Evolutionary conservation across 2,113 vertebrate species (phyloP).

Genomic region (Eulacestoma nigropectus): DNA sequence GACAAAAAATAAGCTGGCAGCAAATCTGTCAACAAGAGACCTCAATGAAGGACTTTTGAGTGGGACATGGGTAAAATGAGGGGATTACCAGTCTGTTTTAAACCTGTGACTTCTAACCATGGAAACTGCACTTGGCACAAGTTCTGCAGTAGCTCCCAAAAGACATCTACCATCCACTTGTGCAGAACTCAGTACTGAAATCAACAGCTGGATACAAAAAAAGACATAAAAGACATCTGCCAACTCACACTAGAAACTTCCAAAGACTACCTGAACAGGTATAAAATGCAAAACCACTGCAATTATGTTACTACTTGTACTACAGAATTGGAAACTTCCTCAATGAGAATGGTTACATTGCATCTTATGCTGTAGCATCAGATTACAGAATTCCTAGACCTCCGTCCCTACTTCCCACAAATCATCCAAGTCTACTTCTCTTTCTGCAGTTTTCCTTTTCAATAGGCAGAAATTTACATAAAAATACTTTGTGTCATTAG

Average conservation of each 20-base stretch:
- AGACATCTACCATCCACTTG: background rate
- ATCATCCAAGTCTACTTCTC: background rate
- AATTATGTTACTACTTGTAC: background rate
- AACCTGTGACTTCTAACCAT: background rate
- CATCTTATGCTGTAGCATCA: background rate
- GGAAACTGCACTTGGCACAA: background rate
- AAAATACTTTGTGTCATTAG: background rate
- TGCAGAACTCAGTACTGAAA: background rate
- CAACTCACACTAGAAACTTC: background rate
- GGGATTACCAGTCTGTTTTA: background rate
- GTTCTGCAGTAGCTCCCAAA: background rate
- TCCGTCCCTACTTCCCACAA: background rate
- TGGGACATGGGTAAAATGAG: background rate
- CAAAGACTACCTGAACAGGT: background rate
- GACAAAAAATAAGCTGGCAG: background rate
- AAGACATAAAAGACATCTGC: background rate
- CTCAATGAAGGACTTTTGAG: background rate
- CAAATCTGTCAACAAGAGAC: background rate
- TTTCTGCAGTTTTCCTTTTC: background rate
- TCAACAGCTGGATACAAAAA: background rate
- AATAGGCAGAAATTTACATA: background rate
- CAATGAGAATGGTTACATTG: background rate
- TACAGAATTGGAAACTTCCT: background rate
- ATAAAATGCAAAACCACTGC: background rate
- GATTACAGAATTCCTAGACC: background rate